A percentile compares a stretch with the other conserved stretches of the same genome.
These are phyloP conservation scores for Mustelus asterias DNA, from an alignment of 2,113 vertebrate species.

Conservation along the genomic window DNA sequence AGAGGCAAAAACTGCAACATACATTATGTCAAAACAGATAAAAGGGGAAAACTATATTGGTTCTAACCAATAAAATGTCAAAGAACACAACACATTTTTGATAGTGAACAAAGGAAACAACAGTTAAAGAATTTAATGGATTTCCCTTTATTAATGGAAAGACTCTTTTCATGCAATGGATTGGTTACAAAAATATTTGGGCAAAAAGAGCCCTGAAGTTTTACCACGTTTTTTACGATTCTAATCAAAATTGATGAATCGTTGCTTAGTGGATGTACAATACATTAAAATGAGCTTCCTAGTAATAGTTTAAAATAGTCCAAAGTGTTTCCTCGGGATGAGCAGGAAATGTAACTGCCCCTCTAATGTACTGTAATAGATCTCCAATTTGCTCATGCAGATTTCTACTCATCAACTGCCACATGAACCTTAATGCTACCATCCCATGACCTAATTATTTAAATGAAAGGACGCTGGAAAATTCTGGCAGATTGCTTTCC, in stretches of 20 bases:
- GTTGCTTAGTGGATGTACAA: neutral
- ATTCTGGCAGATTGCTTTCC: neutral
- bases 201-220: neutral
- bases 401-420: neutral
- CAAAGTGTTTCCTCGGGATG: neutral
- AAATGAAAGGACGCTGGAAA: neutral
- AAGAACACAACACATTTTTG: neutral
- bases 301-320: neutral
- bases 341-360: neutral
- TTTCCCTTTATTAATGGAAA: neutral
- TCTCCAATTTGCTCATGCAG: neutral
- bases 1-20: neutral
- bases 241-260: neutral
- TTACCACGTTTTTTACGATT: neutral
- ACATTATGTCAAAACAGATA: neutral
- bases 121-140: neutral
- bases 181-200: neutral
- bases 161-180: neutral
- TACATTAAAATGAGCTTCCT: neutral
- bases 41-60: neutral
- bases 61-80: neutral
- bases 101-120: neutral
- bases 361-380: neutral
- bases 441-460: neutral
- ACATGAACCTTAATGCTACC: neutral